A percentile compares a stretch with the other conserved stretches of the same genome.
These are phyloP conservation scores for Asteroscopus sphinx DNA, from an alignment of 2,888 invertebrate genomes.

Conservation along the genomic window DNA sequence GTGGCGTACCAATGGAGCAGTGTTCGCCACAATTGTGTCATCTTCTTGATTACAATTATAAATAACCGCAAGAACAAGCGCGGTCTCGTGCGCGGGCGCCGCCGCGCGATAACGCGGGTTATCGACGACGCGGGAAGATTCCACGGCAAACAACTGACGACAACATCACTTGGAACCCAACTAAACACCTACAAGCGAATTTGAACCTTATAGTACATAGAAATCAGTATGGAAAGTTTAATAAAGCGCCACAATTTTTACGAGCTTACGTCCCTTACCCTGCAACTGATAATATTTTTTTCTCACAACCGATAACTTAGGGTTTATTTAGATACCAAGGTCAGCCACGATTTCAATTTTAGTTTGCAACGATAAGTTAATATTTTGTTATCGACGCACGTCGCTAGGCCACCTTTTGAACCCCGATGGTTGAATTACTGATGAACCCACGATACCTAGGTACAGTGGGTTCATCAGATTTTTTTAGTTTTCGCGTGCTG, in stretches of 20 bases:
- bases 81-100: slow-evolving; percentile 79
- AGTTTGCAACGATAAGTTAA: slow-evolving; percentile 26
- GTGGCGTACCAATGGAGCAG: slow-evolving; percentile 48
- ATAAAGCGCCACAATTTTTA: slow-evolving; percentile 9
- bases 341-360: slow-evolving; percentile 42
- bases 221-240: slow-evolving; percentile 39
- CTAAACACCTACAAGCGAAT: slow-evolving; percentile 32
- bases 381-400: slow-evolving; percentile 54
- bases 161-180: slow-evolving; percentile 36
- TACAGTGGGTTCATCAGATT: slow-evolving; percentile 45
- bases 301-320: slow-evolving; percentile 24
- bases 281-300: slow-evolving; percentile 28
- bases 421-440: slow-evolving; percentile 55
- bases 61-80: slow-evolving; percentile 66
- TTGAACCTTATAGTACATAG: slow-evolving; percentile 30
- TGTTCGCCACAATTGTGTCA: slow-evolving; percentile 61
- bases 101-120: slow-evolving; percentile 75
- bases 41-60: slow-evolving; percentile 61
- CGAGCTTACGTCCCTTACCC: slow-evolving; percentile 3
- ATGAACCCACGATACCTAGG: too few relatives aligned
- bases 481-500: slow-evolving; percentile 42
- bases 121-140: slow-evolving; percentile 85
- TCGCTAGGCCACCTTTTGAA: slow-evolving; percentile 70
- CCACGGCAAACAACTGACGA: slow-evolving; percentile 84
- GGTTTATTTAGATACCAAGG: slow-evolving; percentile 50